Evolutionary conservation across 2,888 invertebrate species (phyloP), one percentile per base, ranked within the genome.

Genomic region (Polymixis flavicincta): DNA sequence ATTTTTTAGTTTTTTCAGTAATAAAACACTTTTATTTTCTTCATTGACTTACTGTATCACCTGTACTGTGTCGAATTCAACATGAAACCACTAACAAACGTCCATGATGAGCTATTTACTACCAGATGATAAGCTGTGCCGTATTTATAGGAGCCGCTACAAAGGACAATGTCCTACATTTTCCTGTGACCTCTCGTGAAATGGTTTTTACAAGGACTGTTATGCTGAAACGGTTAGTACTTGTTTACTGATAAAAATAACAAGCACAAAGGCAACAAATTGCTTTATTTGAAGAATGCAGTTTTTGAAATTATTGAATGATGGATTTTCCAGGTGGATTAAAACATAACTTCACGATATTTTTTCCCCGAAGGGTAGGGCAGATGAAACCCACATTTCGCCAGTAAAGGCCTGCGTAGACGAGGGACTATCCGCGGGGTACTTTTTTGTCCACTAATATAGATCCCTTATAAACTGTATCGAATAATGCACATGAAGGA

Each of bases 151-250:
- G 59, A 76, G 57, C 57, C 37, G 52, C 28, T 57, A n/a, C 17
- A 82, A 74, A 82, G 87, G 77, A 74, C 85, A 83, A 83, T 75
- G 77, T 61, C 77, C 88, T 73, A 71, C 54, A 85, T 86, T 86
- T 85, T 88, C 88, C 81, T 85, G 67, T 81, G 76, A 80, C 81
- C 88, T 85, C 71, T 32, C 59, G 28, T 70, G 74, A 76, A 81
- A 84, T 75, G 60, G 65, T 32, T 70, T 69, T 57, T 50, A n/a
- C 80, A 77, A 66, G 76, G 76, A 76, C 67, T 67, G 17, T 71
- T 61, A 50, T 50, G 37, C 79, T 87, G 70, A 79, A 85, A 76
- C 59, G 3, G 42, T 61, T 45, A 25, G 32, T 45, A 32, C 55
- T 66, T 68, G 67, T 76, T 75, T 66, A 68, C 76, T 68, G 82